Percentiles rank a stretch among this genome's conserved stretches.
These are phyloP conservation scores for Onchidella celtica DNA, from an alignment of 2,888 invertebrate genomes.

Conservation along the genomic window DNA sequence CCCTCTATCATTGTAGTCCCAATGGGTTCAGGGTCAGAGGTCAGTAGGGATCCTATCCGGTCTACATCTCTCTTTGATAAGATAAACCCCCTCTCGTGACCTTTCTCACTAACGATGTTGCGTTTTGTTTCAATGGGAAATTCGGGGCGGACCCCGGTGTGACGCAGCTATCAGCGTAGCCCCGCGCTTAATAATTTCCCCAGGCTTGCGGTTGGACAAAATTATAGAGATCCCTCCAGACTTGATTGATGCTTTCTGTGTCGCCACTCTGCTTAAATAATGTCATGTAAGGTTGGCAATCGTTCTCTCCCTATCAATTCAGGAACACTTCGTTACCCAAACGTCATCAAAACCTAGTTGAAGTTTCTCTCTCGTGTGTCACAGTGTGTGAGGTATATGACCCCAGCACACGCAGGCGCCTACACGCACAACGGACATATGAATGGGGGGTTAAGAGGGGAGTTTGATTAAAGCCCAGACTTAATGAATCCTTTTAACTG, in stretches of 20 bases:
- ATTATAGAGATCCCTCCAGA: not conserved
- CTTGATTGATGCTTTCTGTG: not conserved
- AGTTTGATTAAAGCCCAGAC: no score
- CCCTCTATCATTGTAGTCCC: no score
- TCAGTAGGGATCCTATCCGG: no score
- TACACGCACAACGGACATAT: no score
- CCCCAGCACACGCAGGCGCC: no score
- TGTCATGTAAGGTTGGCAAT: not conserved
- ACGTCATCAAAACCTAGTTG: not conserved
- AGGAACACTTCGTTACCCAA: not conserved
- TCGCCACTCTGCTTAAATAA: not conserved
- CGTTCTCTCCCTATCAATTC: not conserved
- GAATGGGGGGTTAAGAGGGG: no score
- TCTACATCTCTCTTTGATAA: not conserved
- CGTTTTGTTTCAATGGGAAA: not conserved
- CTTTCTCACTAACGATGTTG: not conserved
- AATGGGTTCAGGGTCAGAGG: no score
- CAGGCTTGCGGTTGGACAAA: not conserved
- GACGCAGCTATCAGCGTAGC: conserved; percentile 13
- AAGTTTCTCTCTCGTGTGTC: not conserved
- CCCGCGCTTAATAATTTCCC: conserved; percentile 13
- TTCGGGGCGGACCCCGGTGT: conserved; percentile 1
- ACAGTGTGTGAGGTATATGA: no score
- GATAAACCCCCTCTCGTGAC: not conserved
- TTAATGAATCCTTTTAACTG: not conserved